phyloP scores from a whole-genome alignment of 1,140 invertebrate species.

The Harpegnathos saltator region DNA sequence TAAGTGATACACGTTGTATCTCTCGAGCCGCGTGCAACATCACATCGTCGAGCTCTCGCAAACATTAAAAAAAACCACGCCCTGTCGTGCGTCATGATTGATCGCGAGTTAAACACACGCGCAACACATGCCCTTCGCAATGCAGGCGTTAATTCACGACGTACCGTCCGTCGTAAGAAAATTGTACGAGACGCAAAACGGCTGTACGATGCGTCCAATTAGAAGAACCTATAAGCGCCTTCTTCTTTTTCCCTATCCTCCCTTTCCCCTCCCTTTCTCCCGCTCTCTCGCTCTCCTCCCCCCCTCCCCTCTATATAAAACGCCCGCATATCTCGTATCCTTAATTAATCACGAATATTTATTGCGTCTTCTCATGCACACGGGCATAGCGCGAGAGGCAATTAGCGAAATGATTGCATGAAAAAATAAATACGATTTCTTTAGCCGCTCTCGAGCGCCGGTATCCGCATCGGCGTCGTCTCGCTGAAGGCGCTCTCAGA shows the following conservation, averaged over 20 bases:
- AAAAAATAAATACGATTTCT: constrained; percentile 70
- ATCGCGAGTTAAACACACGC: not conserved
- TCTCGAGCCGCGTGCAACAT: too few species aligned
- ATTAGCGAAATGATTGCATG: constrained; percentile 76
- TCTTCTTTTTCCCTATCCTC: constrained; percentile 2
- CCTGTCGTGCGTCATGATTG: not conserved
- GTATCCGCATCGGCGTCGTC: constrained; percentile 60
- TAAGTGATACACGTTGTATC: too few species aligned
- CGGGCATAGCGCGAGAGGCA: constrained; percentile 63
- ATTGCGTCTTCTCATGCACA: constrained; percentile 74
- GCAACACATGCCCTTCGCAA: not conserved
- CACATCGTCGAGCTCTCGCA: too few species aligned
- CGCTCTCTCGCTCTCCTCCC: not conserved
- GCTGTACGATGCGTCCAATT: constrained; percentile 70
- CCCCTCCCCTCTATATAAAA: constrained; percentile 42
- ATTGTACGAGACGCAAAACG: constrained; percentile 61
- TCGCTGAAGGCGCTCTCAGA: constrained; percentile 63
- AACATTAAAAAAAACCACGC: not conserved
- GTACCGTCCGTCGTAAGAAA: constrained; percentile 30
- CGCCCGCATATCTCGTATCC: constrained; percentile 62
- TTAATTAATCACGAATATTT: constrained; percentile 79
- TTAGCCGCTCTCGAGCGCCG: constrained; percentile 51
- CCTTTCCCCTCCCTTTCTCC: not conserved
- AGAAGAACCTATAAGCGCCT: constrained; percentile 63
- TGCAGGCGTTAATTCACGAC: not conserved